Base-by-base conservation (phyloP, 2,797 vertebrate species). In the Hirundo rustica region DNA sequence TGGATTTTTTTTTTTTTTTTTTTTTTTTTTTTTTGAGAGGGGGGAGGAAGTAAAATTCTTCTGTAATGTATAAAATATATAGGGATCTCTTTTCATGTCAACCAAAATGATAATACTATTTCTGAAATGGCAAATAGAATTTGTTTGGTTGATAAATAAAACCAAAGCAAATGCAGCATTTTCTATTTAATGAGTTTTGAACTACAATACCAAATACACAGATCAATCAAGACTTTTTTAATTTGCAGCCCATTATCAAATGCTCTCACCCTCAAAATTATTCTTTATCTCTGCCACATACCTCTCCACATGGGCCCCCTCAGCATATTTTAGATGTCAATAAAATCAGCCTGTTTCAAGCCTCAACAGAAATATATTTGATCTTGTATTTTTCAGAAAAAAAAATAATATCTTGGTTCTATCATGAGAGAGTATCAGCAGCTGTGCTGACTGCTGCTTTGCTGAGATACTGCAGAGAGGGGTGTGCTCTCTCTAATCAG, bases 101-200 rank as follows among this genome's bases (percentile, higher is more conserved):
- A 13, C 25, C 44, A 58, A 89, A 50, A 27, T 53, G 18, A 48
- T 79, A 36, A 50, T 40, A 11, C 19, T 53, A 2, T 76, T 71
- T 71, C 12, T 27, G 18, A 76, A 94, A 71, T 32, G 10, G 11
- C 10, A 26, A 73, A 55, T 60, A 11, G 5, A 45, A 51, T 58
- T 54, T 70, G 13, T 67, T 81, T 54, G 26, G 15, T 66, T 84
- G 66, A 57, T 60, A 88, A 80, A 71, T 72, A 75, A 83, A 68
- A 13, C 16, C 29, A 51, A 80, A 89, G 54, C 38, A 57, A 85
- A 68, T 36, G 17, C 58, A 88, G 25, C 11, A 17, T 54, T 84
- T 94, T 81, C 32, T 72, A 3, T 47, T 84, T 88, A 88, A 54
- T 44, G 62, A 78, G 30, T 36, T 95, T 83, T 83, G 48, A 74